Conservation (phyloP, 2,797 vertebrate species). For the Oceanodroma leucorhoa region DNA sequence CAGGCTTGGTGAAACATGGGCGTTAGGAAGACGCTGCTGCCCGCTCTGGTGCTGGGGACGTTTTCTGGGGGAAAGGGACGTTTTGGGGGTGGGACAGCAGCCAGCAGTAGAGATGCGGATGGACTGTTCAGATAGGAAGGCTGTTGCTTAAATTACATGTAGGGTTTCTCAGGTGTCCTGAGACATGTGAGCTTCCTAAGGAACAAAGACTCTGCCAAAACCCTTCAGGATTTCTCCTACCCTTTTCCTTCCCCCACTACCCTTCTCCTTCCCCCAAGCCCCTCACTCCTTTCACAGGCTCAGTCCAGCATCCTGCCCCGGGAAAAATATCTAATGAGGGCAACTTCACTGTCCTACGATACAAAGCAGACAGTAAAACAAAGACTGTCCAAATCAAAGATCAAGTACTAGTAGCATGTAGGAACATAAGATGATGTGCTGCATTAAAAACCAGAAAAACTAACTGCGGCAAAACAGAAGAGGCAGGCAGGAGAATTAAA, state of each 20-base stretch:
- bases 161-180: not conserved
- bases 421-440: not conserved
- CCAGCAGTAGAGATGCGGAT: not conserved
- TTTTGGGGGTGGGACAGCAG: not conserved
- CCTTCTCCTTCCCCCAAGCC: not conserved
- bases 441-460: not conserved
- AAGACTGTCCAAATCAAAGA: not conserved
- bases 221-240: not conserved
- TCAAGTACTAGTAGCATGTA: not conserved
- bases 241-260: not conserved
- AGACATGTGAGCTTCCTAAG: not conserved
- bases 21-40: not conserved
- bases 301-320: not conserved
- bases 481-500: not conserved
- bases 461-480: not conserved
- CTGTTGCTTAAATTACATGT: not conserved
- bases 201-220: not conserved
- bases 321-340: not conserved
- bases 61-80: not conserved
- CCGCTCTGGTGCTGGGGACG: not conserved
- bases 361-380: not conserved
- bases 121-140: not conserved
- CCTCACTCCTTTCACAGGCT: not conserved
- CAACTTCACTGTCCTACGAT: not conserved
- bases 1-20: rapidly evolving